Conservation (phyloP, 2,888 invertebrate genomes). For the Diarsia dahlii region DNA sequence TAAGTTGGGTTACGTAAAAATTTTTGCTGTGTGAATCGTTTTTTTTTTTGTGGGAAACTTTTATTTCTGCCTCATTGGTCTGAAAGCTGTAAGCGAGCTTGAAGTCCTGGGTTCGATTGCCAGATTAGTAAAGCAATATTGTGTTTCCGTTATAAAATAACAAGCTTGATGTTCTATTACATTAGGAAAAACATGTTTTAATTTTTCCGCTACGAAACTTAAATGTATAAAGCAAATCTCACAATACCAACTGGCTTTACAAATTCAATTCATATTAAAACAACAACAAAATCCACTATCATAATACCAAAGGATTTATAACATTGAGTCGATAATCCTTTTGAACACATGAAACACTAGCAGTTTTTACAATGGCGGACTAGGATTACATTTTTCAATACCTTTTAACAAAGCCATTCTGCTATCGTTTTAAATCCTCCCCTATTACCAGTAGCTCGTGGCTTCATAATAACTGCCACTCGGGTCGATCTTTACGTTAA, state of each 20-base stretch:
- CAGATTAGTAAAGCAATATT: not conserved
- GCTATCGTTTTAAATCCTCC: conserved; percentile 27
- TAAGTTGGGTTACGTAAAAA: conserved; percentile 9
- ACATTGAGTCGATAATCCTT: too few species aligned
- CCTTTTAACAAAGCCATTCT: conserved; percentile 20
- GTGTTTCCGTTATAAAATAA: not conserved
- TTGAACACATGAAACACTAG: not conserved
- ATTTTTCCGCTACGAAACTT: not conserved
- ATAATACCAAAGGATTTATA: conserved; percentile 15
- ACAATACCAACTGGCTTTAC: not conserved
- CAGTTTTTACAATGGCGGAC: conserved; percentile 13
- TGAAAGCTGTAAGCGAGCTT: not conserved
- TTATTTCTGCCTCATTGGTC: not conserved
- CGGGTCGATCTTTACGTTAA: too few species aligned
- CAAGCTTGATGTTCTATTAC: not conserved
- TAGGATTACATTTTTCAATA: conserved; percentile 42
- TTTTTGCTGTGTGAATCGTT: not conserved
- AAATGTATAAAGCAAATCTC: not conserved
- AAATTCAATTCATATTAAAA: not conserved
- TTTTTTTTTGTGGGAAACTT: not conserved
- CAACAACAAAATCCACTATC: not conserved
- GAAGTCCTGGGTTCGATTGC: not conserved
- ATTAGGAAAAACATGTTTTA: not conserved
- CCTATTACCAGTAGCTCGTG: conserved; percentile 3
- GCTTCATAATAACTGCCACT: too few species aligned